A percentile compares a stretch with the other conserved stretches of the same genome.
Conservation (phyloP, 2,113 vertebrate genomes). For the Donacobius atricapilla region DNA sequence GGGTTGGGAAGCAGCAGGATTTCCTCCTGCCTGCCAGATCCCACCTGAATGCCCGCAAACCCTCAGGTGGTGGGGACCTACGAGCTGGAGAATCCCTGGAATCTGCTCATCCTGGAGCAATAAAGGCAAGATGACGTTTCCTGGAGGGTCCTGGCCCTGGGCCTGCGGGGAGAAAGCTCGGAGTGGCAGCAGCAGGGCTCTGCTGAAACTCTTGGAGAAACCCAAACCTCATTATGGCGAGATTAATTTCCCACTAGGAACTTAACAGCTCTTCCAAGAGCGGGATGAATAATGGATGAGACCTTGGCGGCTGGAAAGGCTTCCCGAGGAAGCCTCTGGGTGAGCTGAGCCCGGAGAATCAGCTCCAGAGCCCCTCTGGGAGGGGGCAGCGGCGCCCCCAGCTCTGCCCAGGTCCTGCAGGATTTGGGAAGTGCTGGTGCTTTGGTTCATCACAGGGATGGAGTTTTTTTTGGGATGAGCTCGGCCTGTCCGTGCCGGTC, state of each 20-base stretch:
- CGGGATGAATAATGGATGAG: slow-evolving; percentile 38
- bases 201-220: neutral
- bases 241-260: slow-evolving; percentile 24
- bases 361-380: neutral
- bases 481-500: rapidly evolving
- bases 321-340: neutral
- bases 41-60: neutral
- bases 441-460: neutral
- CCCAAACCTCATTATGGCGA: neutral
- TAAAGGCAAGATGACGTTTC: neutral
- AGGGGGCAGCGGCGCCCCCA: neutral
- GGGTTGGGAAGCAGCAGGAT: neutral
- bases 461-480: neutral
- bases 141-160: neutral
- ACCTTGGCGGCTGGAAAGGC: neutral
- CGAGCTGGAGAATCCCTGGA: neutral
- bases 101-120: neutral
- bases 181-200: neutral
- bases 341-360: neutral
- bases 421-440: rapidly evolving
- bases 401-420: neutral
- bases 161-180: neutral
- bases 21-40: neutral
- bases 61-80: neutral
- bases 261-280: neutral